Base-by-base conservation (phyloP, 2,113 vertebrate species). In the Mustela lutreola region DNA sequence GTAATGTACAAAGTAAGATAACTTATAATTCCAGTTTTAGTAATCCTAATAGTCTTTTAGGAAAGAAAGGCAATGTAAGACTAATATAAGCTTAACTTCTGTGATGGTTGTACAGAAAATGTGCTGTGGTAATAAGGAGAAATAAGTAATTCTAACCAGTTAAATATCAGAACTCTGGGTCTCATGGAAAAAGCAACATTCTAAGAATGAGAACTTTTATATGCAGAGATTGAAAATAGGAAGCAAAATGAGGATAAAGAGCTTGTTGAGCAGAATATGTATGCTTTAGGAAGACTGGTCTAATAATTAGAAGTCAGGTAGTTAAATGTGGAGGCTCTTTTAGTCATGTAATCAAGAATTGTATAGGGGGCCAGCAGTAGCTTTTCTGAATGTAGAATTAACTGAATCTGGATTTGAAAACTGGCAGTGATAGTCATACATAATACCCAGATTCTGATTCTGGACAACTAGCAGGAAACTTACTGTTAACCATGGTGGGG, bases 401-500 rank as follows among this genome's bases (percentile, higher is more conserved):
- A 95, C n/a, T 85, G 33, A 65, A 62, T 75, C 63, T 96, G 24
- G 4, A 75, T 79, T 94, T 85, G 86, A 92, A 89, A 86, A 84
- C 39, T 71, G 24, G 3, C 58, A 81, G 39, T 91, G 31, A 50
- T 92, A 31, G 65, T 95, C n/a, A 45, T 86, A 86, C 26, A 19
- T 93, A 80, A 48, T 50, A 94, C 10, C 1, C 7, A 85, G 36
- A n/a, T 92, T 96, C 26, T 94, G 80, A 48, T 60, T 58, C 70
- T 91, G 84, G 80, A 60, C 84, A 87, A 67, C 53, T 63, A 10
- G 39, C 19, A 78, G 21, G 26, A 85, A 79, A 48, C 33, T 81
- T 92, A 19, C 10, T 88, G 1, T 93, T 83, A 91, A 86, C 45
- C 5, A 4, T 5, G 2, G 31, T 14, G 60, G 60, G 10, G 24